These are phyloP conservation scores for Myzus persicae DNA, from an alignment of 1,140 invertebrate species.

Conservation along the genomic window DNA sequence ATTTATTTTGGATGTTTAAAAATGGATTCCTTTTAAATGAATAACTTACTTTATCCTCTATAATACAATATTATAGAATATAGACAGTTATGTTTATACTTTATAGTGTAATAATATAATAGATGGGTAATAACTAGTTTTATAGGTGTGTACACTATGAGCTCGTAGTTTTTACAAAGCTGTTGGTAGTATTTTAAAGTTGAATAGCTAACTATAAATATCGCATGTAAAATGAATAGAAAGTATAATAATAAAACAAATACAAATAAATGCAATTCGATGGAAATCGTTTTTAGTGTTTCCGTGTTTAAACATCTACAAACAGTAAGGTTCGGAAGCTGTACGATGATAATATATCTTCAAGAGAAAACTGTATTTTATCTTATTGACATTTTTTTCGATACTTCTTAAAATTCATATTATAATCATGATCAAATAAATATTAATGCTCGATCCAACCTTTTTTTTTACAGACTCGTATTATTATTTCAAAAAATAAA, in stretches of 20 bases:
- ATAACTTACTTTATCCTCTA: not conserved
- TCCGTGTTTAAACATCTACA: not conserved
- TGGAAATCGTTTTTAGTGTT: not conserved
- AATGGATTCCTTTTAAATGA: no score
- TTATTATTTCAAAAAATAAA: not conserved
- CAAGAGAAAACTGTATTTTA: not conserved
- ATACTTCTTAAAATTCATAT: not conserved
- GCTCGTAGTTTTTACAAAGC: not conserved
- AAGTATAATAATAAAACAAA: not conserved
- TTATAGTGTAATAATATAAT: no score
- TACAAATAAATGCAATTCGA: not conserved
- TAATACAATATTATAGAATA: no score
- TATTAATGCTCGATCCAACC: not conserved
- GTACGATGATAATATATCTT: not conserved
- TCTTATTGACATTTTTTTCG: not conserved
- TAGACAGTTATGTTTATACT: no score
- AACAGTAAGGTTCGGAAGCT: not conserved
- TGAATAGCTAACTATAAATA: not conserved
- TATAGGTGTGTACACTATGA: not conserved
- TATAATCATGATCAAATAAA: constrained; percentile 17
- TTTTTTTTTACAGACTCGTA: not conserved
- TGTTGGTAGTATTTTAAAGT: not conserved
- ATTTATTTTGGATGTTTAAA: no score
- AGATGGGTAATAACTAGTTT: not conserved
- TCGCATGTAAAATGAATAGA: not conserved